Percentiles rank a stretch among this genome's conserved stretches.
Evolutionary conservation across 2,113 vertebrate genomes (phyloP).

Genomic region (Corythaeola cristata): DNA sequence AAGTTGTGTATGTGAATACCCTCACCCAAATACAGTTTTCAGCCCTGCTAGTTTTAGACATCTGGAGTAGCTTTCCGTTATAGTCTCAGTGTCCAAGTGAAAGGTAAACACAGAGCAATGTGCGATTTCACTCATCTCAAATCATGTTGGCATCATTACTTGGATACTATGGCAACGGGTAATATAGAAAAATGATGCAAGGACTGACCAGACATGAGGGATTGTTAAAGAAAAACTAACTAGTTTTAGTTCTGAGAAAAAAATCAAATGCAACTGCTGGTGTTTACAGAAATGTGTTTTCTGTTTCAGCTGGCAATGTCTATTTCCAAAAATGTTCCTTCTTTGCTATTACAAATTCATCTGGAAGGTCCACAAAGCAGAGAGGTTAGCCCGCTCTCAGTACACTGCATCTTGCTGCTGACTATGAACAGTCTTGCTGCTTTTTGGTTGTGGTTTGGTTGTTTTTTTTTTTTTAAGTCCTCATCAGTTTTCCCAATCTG

Average conservation of each 20-base stretch:
- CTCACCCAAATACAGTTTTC: background rate
- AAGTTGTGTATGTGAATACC: background rate
- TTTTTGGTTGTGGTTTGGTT: too few relatives aligned
- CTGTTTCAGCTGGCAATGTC: conserved; percentile 39
- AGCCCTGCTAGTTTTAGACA: background rate
- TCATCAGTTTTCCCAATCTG: background rate
- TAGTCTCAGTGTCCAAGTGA: background rate
- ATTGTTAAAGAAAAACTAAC: background rate
- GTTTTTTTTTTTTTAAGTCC: too few relatives aligned
- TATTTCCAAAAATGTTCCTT: conserved; percentile 16
- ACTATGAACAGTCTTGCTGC: background rate
- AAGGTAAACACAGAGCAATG: background rate
- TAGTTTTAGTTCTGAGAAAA: background rate
- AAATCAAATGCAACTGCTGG: background rate
- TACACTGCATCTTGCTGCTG: background rate
- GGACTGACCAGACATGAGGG: background rate
- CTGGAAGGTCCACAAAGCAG: conserved; percentile 11
- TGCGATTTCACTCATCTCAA: background rate
- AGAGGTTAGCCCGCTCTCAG: background rate
- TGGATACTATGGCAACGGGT: background rate
- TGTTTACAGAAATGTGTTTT: conserved; percentile 48
- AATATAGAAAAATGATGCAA: conserved; percentile 10
- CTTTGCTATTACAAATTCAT: background rate
- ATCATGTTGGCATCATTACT: background rate
- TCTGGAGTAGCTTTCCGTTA: background rate